Conservation (phyloP, 2,113 vertebrate genomes). For the Colistium nudipinnis region DNA sequence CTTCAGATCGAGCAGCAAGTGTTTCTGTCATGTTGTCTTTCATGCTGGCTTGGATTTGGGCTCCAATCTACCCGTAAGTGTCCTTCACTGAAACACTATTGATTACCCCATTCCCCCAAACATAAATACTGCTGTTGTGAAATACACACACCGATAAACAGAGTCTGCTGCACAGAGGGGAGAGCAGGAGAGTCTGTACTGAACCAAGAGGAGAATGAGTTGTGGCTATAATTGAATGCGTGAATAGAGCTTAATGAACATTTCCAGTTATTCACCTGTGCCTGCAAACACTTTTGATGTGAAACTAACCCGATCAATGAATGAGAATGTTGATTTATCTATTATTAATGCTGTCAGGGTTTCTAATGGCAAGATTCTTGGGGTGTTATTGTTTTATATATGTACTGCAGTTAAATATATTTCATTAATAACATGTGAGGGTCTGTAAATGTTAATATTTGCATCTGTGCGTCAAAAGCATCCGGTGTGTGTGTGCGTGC, state of each 20-base stretch:
- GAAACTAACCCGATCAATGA: constrained; percentile 44
- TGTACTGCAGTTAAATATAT: constrained; percentile 26
- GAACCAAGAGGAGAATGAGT: constrained; percentile 26
- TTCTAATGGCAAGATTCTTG: constrained; percentile 39
- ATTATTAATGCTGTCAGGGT: constrained; percentile 54
- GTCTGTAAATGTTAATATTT: constrained; percentile 42
- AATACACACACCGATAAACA: constrained; percentile 39
- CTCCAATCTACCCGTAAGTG: constrained; percentile 69
- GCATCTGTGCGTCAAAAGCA: constrained; percentile 11
- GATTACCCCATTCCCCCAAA: constrained; percentile 61
- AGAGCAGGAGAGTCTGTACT: constrained; percentile 9
- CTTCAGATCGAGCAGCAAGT: constrained; percentile 64
- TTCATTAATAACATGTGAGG: constrained; percentile 38
- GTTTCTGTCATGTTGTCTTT: constrained; percentile 78
- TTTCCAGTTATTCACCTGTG: constrained; percentile 47
- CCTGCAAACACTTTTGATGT: constrained; percentile 39
- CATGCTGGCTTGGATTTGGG: constrained; percentile 64
- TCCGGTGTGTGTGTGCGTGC: neutral
- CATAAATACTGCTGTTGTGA: constrained; percentile 56
- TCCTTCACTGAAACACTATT: constrained; percentile 74
- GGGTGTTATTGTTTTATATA: constrained; percentile 57
- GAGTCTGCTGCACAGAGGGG: constrained; percentile 19
- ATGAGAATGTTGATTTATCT: constrained; percentile 58
- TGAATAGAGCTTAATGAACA: constrained; percentile 30
- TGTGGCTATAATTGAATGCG: constrained; percentile 45